Base-by-base conservation (phyloP, 2,888 invertebrate genomes). In the Drosophila antonietae region DNA sequence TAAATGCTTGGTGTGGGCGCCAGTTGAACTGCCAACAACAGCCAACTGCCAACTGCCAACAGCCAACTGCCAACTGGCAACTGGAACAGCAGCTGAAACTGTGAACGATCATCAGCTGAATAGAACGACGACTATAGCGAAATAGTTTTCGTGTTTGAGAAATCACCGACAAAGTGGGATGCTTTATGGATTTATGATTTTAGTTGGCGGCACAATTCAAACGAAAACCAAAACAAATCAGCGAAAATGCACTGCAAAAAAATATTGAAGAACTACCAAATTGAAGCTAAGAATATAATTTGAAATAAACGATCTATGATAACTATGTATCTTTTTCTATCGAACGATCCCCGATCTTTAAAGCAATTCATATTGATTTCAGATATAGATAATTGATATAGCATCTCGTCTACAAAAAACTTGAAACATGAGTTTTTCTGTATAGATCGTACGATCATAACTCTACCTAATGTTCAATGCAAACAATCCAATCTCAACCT, bases 141-240 rank as follows among this genome's bases (percentile, higher is more conserved):
- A 79, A 79, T 79, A 76, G 76, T 82, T 81, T 65, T 74, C 68
- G 68, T 70, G 78, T 77, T 79, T 81, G 73, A 80, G 72, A 83
- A 80, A 83, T 83, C 80, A 80, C 80, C 86, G 80, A 85, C 83
- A 80, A 78, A 89, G 85, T 77, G 88, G 79, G 81, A 72, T 85
- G 73, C 73, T 73, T 78, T 88, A 71, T 77, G 74, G 73, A 87
- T 83, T 81, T 89, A 87, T 85, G 88, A 87, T 87, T 83, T 75
- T 75, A 77, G 75, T 67, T 18, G 75, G 87, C 84, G 84, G 84
- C 88, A 87, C 61, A 76, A 87, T 68, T 87, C 83, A 83, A 83
- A 83, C 83, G 72, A 82, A 82, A 79, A 76, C 65, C 68, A 75
- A 78, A 78, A 53, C 73, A 80, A 80, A 76, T 72, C 73, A 80